Conservation (phyloP, 1,140 invertebrate genomes). For the Macrobrachium rosenbergii region DNA sequence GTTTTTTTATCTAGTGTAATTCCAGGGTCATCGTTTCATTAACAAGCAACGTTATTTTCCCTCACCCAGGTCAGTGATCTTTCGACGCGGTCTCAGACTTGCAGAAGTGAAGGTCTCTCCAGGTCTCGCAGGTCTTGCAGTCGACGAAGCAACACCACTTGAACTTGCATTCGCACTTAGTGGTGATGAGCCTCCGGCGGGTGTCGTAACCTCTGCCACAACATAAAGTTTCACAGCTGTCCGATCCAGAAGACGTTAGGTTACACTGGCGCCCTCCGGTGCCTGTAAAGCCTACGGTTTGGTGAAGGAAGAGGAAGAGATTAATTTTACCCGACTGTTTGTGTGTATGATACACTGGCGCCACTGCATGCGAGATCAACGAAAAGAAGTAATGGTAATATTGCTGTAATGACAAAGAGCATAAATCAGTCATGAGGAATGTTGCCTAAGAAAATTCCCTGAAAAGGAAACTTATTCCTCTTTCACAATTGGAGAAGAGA, state of each 20-base stretch:
- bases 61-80: slow-evolving; percentile 1
- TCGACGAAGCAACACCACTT: slow-evolving; percentile 96
- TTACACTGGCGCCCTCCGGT: slow-evolving; percentile 88
- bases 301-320: slow-evolving; percentile 68
- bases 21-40: not conserved
- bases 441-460: too few species aligned
- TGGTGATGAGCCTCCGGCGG: slow-evolving; percentile 71
- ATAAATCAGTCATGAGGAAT: too few species aligned
- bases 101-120: slow-evolving; percentile 71
- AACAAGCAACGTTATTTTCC: not conserved
- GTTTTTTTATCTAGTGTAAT: too few species aligned
- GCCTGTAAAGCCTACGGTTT: slow-evolving; percentile 71
- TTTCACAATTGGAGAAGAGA: too few species aligned
- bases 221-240: slow-evolving; percentile 84
- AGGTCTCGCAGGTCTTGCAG: slow-evolving; percentile 88
- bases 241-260: slow-evolving; percentile 82
- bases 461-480: too few species aligned
- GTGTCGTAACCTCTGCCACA: slow-evolving; percentile 80
- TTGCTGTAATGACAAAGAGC: too few species aligned
- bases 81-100: slow-evolving; percentile 23
- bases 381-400: too few species aligned
- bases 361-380: too few species aligned
- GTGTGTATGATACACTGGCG: not conserved
- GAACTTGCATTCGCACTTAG: slow-evolving; percentile 94
- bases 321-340: not conserved